Conservation (phyloP, 1,140 invertebrate species). For the Daktulosphaira vitifoliae region DNA sequence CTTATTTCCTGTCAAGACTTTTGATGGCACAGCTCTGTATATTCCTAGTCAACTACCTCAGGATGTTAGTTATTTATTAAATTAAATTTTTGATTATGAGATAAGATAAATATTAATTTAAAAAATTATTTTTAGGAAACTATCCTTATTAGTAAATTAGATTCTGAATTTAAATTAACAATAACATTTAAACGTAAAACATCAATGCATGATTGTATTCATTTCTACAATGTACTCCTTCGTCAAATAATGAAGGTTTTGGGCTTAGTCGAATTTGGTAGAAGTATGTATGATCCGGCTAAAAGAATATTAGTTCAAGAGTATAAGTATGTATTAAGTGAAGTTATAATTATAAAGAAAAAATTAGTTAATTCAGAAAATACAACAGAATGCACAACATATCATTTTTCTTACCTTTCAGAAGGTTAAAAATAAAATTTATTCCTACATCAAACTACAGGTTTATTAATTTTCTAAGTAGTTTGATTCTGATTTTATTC, state of each 20-base stretch:
- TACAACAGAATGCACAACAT: too few relatives aligned
- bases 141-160: neutral
- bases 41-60: conserved; percentile 48
- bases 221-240: conserved; percentile 80
- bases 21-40: conserved; percentile 55
- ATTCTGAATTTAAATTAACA: neutral
- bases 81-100: too few relatives aligned
- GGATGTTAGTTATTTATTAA: conserved; percentile 46
- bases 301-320: conserved; percentile 61
- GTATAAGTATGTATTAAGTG: conserved; percentile 51
- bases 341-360: conserved; percentile 68
- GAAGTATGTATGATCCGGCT: conserved; percentile 41
- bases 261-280: conserved; percentile 63
- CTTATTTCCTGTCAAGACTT: conserved; percentile 48
- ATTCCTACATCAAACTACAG: too few relatives aligned
- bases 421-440: too few relatives aligned
- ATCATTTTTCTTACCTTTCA: too few relatives aligned
- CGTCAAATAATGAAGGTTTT: conserved; percentile 69
- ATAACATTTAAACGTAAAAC: conserved; percentile 60
- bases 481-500: too few relatives aligned
- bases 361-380: too few relatives aligned
- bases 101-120: too few relatives aligned
- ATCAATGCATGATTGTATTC: conserved; percentile 58
- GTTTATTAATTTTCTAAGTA: too few relatives aligned
- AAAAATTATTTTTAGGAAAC: conserved; percentile 12